Evolutionary conservation across 1,140 invertebrate species (phyloP).

Genomic region (Cotesia glomerata): DNA sequence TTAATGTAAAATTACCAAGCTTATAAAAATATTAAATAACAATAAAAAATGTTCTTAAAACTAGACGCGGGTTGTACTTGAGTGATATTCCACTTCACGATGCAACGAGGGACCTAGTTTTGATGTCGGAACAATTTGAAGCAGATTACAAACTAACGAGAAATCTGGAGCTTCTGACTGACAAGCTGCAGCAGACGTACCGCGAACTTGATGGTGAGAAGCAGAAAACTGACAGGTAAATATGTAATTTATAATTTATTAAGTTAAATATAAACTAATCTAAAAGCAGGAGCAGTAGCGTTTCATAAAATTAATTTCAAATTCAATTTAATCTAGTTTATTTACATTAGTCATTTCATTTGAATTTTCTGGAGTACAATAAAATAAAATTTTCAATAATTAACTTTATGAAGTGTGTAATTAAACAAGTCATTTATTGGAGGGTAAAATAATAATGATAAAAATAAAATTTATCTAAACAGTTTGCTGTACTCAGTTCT

Average conservation of each 20-base stretch:
- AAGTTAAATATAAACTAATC: too few relatives aligned
- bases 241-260: conserved; percentile 26
- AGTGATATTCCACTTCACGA: conserved; percentile 97
- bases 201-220: conserved; percentile 94
- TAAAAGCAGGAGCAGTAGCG: too few relatives aligned
- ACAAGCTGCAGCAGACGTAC: conserved; percentile 95
- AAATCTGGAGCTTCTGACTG: conserved; percentile 94
- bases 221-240: conserved; percentile 93
- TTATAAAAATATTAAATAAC: too few relatives aligned
- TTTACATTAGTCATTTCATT: too few relatives aligned
- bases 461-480: conserved; percentile 17
- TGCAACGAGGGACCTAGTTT: conserved; percentile 92
- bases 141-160: conserved; percentile 96
- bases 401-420: too few relatives aligned
- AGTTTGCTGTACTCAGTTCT: conserved; percentile 93
- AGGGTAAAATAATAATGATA: not conserved
- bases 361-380: too few relatives aligned
- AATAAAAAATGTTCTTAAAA: conserved; percentile 9
- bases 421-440: too few relatives aligned
- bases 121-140: conserved; percentile 97
- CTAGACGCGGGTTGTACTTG: conserved; percentile 86
- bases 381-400: too few relatives aligned
- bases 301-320: too few relatives aligned
- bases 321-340: too few relatives aligned
- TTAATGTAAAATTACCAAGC: too few relatives aligned